Conservation (phyloP, 2,797 vertebrate genomes). For the Hippoglossus hippoglossus region DNA sequence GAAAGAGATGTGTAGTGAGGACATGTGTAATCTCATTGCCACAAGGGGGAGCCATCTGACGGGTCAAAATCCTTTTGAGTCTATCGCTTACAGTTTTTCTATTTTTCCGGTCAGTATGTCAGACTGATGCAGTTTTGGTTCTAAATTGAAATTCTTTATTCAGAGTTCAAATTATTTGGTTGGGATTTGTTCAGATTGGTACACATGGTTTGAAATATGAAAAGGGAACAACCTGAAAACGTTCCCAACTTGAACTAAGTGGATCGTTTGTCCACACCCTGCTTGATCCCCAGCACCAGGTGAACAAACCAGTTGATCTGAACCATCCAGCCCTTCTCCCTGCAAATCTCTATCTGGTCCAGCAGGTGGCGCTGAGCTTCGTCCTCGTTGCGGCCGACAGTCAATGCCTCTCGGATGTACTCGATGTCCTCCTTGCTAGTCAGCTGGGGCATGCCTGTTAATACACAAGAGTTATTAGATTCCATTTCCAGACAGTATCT, state of each 20-base stretch:
- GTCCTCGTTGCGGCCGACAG: conserved; percentile 91
- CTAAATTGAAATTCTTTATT: neutral
- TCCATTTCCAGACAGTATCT: neutral
- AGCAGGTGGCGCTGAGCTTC: conserved; percentile 96
- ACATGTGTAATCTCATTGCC: neutral
- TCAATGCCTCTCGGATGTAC: conserved; percentile 96
- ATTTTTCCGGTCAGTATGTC: neutral
- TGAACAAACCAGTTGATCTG: conserved; percentile 99
- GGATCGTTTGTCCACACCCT: conserved; percentile 96
- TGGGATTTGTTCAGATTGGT: neutral
- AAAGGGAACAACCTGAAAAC: neutral
- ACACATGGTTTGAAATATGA: neutral
- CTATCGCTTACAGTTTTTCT: neutral
- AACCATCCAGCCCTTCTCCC: conserved; percentile 99
- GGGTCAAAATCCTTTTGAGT: neutral
- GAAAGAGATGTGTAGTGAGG: neutral
- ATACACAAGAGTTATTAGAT: rapidly evolving
- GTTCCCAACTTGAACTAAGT: conserved; percentile 72
- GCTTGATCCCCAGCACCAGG: conserved; percentile 97
- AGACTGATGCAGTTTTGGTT: neutral
- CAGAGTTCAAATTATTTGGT: neutral
- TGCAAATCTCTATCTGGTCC: conserved; percentile 98
- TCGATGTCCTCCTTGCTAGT: conserved; percentile 98
- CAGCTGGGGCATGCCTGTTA: conserved; percentile 95
- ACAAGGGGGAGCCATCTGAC: neutral